Evolutionary conservation across 1,140 invertebrate genomes (phyloP).

Genomic region (Hydropsyche tenuis): DNA sequence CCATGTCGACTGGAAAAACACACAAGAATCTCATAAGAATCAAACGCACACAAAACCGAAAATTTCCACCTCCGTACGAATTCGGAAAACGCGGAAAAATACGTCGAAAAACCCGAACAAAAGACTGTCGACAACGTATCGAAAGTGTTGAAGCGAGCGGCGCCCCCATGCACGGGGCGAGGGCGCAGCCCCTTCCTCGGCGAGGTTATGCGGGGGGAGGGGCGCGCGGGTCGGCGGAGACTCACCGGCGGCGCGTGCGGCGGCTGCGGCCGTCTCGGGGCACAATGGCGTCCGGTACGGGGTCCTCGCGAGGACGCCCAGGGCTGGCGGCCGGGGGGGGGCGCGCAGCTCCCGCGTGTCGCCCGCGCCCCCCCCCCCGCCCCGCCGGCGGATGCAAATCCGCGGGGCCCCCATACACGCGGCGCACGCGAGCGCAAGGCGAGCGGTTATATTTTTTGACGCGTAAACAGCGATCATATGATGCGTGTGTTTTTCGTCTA

Average conservation of each 20-base stretch:
- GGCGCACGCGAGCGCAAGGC: too few relatives aligned
- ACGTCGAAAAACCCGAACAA: background rate
- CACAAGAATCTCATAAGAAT: background rate
- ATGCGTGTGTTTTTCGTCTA: too few relatives aligned
- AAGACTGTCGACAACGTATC: background rate
- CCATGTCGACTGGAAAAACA: constrained; percentile 67
- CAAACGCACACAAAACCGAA: background rate
- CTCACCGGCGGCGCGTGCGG: constrained; percentile 20
- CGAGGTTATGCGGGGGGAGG: background rate
- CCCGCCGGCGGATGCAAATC: background rate
- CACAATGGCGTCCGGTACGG: constrained; percentile 27
- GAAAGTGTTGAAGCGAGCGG: background rate
- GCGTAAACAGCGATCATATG: too few relatives aligned
- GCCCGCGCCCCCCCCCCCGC: constrained; percentile 1
- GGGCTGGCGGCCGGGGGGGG: constrained; percentile 26
- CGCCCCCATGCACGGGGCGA: background rate
- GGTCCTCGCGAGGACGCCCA: constrained; percentile 30
- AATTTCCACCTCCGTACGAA: background rate
- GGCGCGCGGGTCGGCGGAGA: background rate
- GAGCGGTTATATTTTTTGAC: too few relatives aligned
- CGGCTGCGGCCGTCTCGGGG: constrained; percentile 30
- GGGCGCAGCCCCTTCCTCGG: background rate
- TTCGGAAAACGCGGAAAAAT: too few relatives aligned
- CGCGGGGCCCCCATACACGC: background rate
- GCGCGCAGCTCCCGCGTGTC: constrained; percentile 19